Evolutionary conservation across 2,113 vertebrate genomes (phyloP).

Genomic region (Leucopsar rothschildi): DNA sequence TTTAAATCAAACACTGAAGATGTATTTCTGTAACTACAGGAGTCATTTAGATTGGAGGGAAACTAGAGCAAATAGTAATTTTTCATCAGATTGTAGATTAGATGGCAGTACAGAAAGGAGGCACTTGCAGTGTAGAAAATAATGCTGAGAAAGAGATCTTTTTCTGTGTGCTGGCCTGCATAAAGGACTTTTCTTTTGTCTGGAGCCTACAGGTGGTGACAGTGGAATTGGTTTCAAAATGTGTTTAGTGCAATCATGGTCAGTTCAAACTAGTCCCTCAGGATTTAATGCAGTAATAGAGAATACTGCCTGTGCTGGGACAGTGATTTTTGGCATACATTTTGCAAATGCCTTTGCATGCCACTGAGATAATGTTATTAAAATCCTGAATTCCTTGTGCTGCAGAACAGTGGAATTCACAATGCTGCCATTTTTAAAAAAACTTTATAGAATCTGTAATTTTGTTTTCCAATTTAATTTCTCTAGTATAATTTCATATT

Average conservation of each 20-base stretch:
- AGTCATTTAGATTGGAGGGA: not conserved
- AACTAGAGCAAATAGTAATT: not conserved
- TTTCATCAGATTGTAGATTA: not conserved
- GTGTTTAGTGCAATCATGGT: not conserved
- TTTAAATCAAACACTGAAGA: not conserved
- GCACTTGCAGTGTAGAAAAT: not conserved
- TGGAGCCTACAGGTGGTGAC: not conserved
- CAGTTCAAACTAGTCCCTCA: not conserved
- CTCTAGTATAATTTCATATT: not conserved
- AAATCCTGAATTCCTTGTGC: not conserved
- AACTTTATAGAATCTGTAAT: not conserved
- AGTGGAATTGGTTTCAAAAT: not conserved
- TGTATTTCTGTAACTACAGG: not conserved
- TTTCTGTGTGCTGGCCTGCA: not conserved
- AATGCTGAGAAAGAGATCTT: not conserved
- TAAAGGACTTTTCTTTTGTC: not conserved
- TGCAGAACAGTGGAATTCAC: not conserved
- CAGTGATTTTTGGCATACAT: not conserved
- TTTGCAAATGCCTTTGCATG: slow-evolving; percentile 5
- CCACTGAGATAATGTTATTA: not conserved
- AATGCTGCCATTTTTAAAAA: not conserved
- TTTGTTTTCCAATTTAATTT: not conserved
- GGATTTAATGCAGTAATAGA: not conserved
- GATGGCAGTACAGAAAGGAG: not conserved
- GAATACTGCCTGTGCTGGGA: not conserved